Percentiles rank a stretch among this genome's conserved stretches.
These are phyloP conservation scores for Cerastis leucographa DNA, from an alignment of 2,888 invertebrate species.

Conservation along the genomic window DNA sequence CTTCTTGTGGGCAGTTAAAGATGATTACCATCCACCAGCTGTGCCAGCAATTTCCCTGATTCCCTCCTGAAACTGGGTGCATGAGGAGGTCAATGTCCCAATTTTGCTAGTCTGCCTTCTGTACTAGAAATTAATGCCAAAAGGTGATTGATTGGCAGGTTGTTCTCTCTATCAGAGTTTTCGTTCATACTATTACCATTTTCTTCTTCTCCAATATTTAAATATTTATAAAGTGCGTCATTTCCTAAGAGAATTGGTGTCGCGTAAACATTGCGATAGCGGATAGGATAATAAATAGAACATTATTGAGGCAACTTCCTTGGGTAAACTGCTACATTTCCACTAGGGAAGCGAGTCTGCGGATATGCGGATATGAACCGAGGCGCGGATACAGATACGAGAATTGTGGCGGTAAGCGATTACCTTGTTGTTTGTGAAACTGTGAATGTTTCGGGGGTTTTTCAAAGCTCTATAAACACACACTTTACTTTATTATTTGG, in stretches of 20 bases:
- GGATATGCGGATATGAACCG: constrained; percentile 35
- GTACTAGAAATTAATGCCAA: neutral
- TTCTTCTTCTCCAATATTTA: constrained; percentile 10
- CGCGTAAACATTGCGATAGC: constrained; percentile 59
- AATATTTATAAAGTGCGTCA: constrained; percentile 51
- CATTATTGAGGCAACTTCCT: constrained; percentile 62
- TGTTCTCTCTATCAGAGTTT: neutral
- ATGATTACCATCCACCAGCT: neutral
- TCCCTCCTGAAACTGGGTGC: neutral
- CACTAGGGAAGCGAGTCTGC: constrained; percentile 59
- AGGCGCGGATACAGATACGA: constrained; percentile 51
- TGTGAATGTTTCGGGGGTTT: constrained; percentile 13
- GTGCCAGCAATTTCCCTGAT: neutral
- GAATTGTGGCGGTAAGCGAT: constrained; percentile 41
- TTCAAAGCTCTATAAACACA: constrained; percentile 22
- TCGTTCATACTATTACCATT: constrained; percentile 6
- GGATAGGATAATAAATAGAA: constrained; percentile 64
- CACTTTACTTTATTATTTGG: constrained; percentile 14
- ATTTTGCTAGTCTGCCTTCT: neutral
- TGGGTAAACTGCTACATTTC: constrained; percentile 58
- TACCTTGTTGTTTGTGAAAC: constrained; percentile 21
- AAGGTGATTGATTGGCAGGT: neutral
- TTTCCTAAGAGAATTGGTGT: constrained; percentile 55
- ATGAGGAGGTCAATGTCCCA: neutral
- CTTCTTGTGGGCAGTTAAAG: neutral